Base-by-base conservation (phyloP, 2,113 vertebrate species). In the Platichthys flesus region DNA sequence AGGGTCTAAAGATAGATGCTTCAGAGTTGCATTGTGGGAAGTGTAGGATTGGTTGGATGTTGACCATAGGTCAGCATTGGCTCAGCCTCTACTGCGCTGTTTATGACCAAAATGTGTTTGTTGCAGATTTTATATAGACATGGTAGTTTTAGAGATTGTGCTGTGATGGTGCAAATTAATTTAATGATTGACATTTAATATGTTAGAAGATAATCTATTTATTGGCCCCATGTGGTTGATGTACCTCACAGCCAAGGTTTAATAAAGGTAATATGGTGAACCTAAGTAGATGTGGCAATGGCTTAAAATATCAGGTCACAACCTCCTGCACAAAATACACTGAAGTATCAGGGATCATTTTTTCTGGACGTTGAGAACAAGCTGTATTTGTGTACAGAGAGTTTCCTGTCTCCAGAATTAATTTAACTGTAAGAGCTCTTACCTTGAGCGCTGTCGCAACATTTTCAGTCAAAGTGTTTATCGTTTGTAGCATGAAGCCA, bases 401-500 rank as follows among this genome's bases (percentile, higher is more conserved):
- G 8, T 65, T 60, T 56, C 35, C 45, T 21, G 58, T 65, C 60
- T 26, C 23, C 52, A 7, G 71, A 52, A 60, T 65, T n/a, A 64
- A 68, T 72, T 49, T 49, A 47, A 74, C 49, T 20, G 12, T n/a
- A 13, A 1, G 18, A 3, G 8, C 51, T 51, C 62, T 52, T 58
- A 79, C 59, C 63, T 62, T n/a, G 0, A 31, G 37, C 16, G 1
- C 8, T 2, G 26, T 76, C 68, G 47, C 62, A 5, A 20, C 77
- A 60, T 26, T 35, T 51, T n/a, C 54, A 51, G 28, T 20, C 18
- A n/a, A 60, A 74, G 49, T 42, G 5, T 69, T 71, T 31, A 37
- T 71, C 37, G 61, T 62, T 79, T 5, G 10, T 57, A 65, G 56
- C 61, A 5, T 14, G 21, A 31, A 52, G 72, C 59, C 21, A 57